These are phyloP conservation scores for Cnemophilus loriae DNA, from an alignment of 2,113 vertebrate species.

Conservation along the genomic window DNA sequence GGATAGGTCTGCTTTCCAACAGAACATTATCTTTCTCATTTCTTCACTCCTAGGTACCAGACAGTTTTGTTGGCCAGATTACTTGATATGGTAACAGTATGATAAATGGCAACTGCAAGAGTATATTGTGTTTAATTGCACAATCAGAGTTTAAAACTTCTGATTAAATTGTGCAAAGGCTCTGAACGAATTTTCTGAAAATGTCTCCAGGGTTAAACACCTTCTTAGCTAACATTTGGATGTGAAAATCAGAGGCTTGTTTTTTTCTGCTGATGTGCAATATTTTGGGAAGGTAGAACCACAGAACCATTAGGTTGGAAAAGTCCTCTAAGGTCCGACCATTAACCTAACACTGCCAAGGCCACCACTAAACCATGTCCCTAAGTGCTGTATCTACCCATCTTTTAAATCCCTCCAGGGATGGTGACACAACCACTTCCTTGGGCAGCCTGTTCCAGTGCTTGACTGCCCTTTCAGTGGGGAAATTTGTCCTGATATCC, in stretches of 20 bases:
- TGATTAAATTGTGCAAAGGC: slow-evolving; percentile 39
- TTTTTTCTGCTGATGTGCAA: background rate
- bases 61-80: background rate
- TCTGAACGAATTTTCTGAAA: slow-evolving; percentile 36
- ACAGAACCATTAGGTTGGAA: background rate
- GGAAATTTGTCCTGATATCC: no score
- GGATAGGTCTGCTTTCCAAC: slow-evolving; percentile 17
- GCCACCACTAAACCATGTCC: background rate
- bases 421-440: background rate
- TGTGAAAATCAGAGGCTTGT: background rate
- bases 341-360: background rate
- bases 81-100: background rate
- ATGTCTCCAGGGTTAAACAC: background rate
- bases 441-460: background rate
- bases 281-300: background rate
- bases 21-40: slow-evolving; percentile 40
- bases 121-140: slow-evolving; percentile 45
- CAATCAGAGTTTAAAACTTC: slow-evolving; percentile 33
- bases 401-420: background rate
- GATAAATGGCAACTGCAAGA: slow-evolving; percentile 26
- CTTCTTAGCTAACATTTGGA: background rate
- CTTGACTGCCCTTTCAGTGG: background rate
- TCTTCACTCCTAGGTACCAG: slow-evolving; percentile 6
- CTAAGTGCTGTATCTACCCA: background rate
- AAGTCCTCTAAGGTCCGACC: background rate